A percentile compares a stretch with the other conserved stretches of the same genome.
Conservation (phyloP, 2,797 vertebrate genomes). For the Paratrypauchen microcephalus region DNA sequence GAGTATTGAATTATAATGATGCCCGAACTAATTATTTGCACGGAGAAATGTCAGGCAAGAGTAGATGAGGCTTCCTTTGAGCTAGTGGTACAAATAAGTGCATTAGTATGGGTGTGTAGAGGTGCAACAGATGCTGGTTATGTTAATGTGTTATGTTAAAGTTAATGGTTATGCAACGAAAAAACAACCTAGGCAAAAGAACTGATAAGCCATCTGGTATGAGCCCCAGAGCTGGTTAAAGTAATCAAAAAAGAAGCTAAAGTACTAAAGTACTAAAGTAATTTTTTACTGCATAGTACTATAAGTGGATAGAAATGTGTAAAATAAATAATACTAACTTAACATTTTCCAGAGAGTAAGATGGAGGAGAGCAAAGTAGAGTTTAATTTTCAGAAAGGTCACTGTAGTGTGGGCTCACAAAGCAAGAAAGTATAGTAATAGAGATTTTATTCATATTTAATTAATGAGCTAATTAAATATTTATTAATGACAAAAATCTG, state of each 20-base stretch:
- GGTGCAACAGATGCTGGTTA: constrained; percentile 4
- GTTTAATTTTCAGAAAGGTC: constrained; percentile 1
- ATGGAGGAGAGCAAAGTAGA: background rate
- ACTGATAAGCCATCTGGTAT: background rate
- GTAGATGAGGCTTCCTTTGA: background rate
- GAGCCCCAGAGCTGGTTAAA: background rate
- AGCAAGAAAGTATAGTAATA: background rate
- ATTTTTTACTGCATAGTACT: background rate
- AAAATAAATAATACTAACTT: background rate
- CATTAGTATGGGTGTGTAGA: constrained; percentile 1
- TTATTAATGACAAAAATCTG: constrained; percentile 3
- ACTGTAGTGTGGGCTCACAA: background rate
- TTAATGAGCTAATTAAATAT: background rate
- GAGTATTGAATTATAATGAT: background rate
- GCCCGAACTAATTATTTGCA: background rate
- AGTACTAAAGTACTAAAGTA: background rate
- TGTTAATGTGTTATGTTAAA: too few species aligned
- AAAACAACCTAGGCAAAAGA: constrained; percentile 1
- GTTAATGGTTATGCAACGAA: constrained; percentile 1
- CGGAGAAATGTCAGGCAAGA: background rate
- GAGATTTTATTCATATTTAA: constrained; percentile 1
- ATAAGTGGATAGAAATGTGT: background rate
- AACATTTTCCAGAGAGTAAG: background rate
- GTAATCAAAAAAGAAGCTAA: constrained; percentile 1
- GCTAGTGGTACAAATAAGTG: background rate